Conservation (phyloP, 2,797 vertebrate species). For the Anabas testudineus region DNA sequence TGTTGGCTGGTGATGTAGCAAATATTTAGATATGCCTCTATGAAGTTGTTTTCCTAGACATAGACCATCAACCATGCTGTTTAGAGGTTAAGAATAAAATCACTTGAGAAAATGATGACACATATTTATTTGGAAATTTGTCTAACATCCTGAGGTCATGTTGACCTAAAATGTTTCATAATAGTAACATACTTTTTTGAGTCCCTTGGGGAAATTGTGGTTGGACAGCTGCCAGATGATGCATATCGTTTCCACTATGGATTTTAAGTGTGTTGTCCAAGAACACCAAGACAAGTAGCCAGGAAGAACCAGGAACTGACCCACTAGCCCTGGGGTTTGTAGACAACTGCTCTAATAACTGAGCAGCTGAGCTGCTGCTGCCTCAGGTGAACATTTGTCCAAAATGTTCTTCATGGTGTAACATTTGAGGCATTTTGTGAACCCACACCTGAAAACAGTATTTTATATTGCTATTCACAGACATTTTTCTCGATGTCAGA, state of each 20-base stretch:
- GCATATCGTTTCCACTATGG: no score
- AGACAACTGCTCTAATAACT: no score
- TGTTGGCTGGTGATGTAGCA: not conserved
- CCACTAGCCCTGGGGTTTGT: no score
- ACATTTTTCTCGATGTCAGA: conserved; percentile 25
- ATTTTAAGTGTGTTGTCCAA: no score
- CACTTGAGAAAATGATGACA: no score
- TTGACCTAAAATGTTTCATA: not conserved
- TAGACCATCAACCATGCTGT: not conserved
- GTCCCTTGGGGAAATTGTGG: no score
- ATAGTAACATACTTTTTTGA: no score
- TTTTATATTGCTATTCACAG: conserved; percentile 6
- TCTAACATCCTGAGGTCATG: not conserved
- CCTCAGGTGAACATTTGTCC: not conserved
- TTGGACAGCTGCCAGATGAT: no score
- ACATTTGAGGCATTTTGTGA: conserved; percentile 5
- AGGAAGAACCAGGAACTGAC: no score
- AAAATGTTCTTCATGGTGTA: conserved; percentile 1
- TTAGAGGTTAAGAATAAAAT: not conserved
- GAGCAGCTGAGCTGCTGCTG: no score
- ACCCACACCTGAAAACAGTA: conserved; percentile 13
- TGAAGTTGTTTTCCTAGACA: not conserved
- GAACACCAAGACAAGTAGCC: no score
- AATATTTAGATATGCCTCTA: not conserved
- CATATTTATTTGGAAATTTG: not conserved